Percentiles rank a stretch among this genome's conserved stretches.
Evolutionary conservation across 2,113 vertebrate species (phyloP).

Genomic region (Chloropsis cyanopogon): DNA sequence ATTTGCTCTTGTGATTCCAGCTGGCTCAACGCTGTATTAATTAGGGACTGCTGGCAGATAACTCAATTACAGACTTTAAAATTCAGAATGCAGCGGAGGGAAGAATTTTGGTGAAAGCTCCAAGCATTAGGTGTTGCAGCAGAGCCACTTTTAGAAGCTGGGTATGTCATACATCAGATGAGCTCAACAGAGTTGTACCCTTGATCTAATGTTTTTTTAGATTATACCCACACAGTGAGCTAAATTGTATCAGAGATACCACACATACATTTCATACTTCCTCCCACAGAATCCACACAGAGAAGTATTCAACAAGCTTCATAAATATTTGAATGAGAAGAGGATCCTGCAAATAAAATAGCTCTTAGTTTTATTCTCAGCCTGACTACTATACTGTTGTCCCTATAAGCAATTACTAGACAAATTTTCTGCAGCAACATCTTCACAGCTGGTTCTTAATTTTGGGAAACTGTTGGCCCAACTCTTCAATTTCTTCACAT

Average conservation of each 20-base stretch:
- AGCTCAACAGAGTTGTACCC: conserved; percentile 3
- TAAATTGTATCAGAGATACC: conserved; percentile 47
- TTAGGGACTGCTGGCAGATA: background rate
- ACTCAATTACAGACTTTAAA: background rate
- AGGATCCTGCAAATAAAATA: conserved; percentile 35
- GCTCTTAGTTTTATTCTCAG: conserved; percentile 18
- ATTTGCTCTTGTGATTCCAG: background rate
- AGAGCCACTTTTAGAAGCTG: background rate
- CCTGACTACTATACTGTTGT: background rate
- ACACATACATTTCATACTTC: conserved; percentile 47
- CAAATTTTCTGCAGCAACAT: background rate
- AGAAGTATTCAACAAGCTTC: conserved; percentile 21
- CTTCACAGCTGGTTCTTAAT: background rate
- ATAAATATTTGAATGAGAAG: conserved; percentile 59
- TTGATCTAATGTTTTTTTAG: conserved; percentile 7
- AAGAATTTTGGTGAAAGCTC: background rate
- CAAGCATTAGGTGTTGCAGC: background rate
- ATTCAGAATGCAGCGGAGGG: background rate
- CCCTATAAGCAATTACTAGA: background rate
- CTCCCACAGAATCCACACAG: conserved; percentile 38
- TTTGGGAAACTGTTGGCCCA: background rate
- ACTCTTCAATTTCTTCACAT: background rate
- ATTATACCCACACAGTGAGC: conserved; percentile 32
- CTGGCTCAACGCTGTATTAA: background rate
- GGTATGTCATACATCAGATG: background rate